These are phyloP conservation scores for Hypomecis atomaria DNA, from an alignment of 2,888 invertebrate species.

Conservation along the genomic window DNA sequence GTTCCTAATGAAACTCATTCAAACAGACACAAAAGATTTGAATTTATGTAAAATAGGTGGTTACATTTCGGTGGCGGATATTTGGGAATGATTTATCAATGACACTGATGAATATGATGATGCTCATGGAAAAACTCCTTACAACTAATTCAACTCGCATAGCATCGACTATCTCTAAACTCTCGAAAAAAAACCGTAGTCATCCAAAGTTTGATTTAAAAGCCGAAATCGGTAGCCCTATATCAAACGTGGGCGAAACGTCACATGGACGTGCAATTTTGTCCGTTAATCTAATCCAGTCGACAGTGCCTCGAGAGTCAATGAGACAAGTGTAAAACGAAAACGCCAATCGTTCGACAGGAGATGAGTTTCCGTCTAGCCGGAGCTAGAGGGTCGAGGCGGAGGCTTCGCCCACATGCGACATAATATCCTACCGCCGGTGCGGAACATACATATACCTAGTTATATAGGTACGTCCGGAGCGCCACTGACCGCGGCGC, in stretches of 20 bases:
- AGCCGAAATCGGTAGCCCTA: conserved; percentile 25
- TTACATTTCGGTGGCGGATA: conserved; percentile 33
- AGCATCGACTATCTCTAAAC: conserved; percentile 4
- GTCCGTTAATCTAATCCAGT: background rate
- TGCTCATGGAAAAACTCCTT: conserved; percentile 16
- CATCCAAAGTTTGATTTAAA: conserved; percentile 23
- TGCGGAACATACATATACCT: conserved; percentile 22
- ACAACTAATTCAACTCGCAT: conserved; percentile 8
- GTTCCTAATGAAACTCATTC: conserved; percentile 2
- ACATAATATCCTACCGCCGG: conserved; percentile 26
- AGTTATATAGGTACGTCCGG: conserved; percentile 23
- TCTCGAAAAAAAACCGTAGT: conserved; percentile 12
- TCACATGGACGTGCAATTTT: conserved; percentile 4
- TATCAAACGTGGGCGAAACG: conserved; percentile 29
- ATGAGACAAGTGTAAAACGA: background rate
- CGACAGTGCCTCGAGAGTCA: background rate
- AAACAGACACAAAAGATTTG: background rate
- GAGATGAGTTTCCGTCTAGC: background rate
- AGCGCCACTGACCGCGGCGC: conserved; percentile 7
- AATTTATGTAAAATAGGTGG: conserved; percentile 29
- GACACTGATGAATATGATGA: conserved; percentile 26
- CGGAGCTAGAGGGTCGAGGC: background rate
- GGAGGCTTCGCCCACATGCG: conserved; percentile 24
- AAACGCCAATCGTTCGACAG: conserved; percentile 5
- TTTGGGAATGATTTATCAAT: conserved; percentile 31